Base-by-base conservation (phyloP, 2,113 vertebrate species). In the Chaenogobius annularis region DNA sequence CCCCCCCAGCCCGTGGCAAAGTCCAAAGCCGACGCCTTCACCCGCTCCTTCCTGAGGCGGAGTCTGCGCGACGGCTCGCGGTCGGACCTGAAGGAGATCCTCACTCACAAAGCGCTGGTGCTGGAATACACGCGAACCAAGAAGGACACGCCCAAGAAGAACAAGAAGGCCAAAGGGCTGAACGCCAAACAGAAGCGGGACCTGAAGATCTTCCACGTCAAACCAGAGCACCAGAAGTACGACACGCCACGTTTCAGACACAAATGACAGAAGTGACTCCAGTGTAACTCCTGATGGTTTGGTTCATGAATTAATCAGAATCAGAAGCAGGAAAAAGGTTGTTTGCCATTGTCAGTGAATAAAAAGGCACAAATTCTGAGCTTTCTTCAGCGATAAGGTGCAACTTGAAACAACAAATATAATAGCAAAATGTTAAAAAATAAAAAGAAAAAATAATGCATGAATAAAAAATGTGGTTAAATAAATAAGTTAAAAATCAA, bases 101-200 rank as follows among this genome's bases (percentile, higher is more conserved):
- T 98, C 19, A 78, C 72, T 0, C 92, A 86, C 67, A 97, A 97
- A 75, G 97, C 96, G 0, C 85, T 99, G 0, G 68, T 96, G 1
- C 90, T 99, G 9, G 86, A 93, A 47, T 94, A 93, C 73, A 3
- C 66, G 5, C 61, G 72, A n/a, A 80, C 83, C 1, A 89, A 75
- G 5, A 92, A 70, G 68, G 46, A 15, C 0, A 93, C 85, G 69
- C 88, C 55, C 0, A 93, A 67, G 56, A 91, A 14, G 56, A 91
- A 14, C 35, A 87, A 75, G 70, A 86, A 54, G 64, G 74, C 79
- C 69, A 88, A 85, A 66, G 84, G 89, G 5, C 76, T 91, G 11
- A 88, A 75, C 2, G 85, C 89, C 3, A 70, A 11, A 17, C 82
- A 90, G 79, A 91, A 90, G 66, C 83, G 74, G 43, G 67, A 14